Evolutionary conservation across 2,888 invertebrate species (phyloP), one percentile per base, ranked within the genome.

Genomic region (Oeneis ivallda): DNA sequence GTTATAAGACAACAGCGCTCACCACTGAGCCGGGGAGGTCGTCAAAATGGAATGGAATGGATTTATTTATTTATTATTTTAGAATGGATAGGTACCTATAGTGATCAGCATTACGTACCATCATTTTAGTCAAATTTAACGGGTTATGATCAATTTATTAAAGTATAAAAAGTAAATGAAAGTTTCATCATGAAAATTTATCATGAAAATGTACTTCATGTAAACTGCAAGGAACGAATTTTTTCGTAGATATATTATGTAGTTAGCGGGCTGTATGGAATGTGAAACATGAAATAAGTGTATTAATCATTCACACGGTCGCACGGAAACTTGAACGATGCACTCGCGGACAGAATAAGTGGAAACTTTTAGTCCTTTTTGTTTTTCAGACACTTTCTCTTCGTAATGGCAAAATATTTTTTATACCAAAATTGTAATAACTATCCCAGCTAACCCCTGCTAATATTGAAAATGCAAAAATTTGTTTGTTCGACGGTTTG

Each of bases 301-400:
- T 71, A 72, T 73, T 72, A 72, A 75, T 75, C 74, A 75, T 72
- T 72, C 69, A 71, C 64, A 61, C 64, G 69, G 62, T 58, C 68
- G 67, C 68, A 70, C 71, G 70, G 63, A 64, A 71, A 70, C 67
- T 43, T 56, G 53, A 50, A 52, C 64, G 50, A 13, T 70, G 68
- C 69, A 74, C 72, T 70, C 49, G 52, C 17, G 62, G 66, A 13
- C 70, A 62, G 47, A 67, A 67, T 52, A 61, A 65, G 34, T 47
- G 45, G n/a, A 19, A 32, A 37, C 37, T 6, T 37, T 34, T 8
- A 49, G n/a, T 58, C 15, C 0, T 50, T 11, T 47, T 47, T 47
- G 0, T 11, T n/a, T 52, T 32, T 17, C 7, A 52, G 10, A 32
- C 8, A 5, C 32, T 37, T 37, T 41, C 11, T 41, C 0, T 41